Conservation (phyloP, 2,113 vertebrate species). For the Oxyruncus cristatus region DNA sequence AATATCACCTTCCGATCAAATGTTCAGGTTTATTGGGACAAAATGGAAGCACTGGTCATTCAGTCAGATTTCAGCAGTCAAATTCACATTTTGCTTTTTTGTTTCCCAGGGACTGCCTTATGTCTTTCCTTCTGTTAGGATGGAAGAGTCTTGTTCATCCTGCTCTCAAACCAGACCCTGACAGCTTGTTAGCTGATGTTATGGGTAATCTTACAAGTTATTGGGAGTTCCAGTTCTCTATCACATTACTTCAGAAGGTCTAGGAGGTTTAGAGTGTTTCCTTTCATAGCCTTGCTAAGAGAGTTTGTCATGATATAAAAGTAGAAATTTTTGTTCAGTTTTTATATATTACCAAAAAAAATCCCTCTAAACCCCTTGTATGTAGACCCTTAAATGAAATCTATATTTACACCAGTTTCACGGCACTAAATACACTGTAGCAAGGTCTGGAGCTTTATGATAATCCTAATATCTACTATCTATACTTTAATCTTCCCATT, state of each 20-base stretch:
- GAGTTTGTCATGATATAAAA: neutral
- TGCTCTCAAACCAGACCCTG: neutral
- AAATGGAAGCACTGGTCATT: neutral
- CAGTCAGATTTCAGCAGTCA: neutral
- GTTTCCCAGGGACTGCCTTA: neutral
- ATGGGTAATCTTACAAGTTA: neutral
- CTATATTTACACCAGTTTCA: neutral
- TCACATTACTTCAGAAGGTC: neutral
- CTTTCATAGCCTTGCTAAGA: neutral
- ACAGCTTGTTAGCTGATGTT: neutral
- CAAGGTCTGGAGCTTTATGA: neutral
- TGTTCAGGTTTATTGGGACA: neutral
- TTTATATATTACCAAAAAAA: neutral
- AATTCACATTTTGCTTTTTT: neutral
- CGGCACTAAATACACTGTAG: neutral
- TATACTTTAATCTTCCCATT: neutral
- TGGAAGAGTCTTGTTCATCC: neutral
- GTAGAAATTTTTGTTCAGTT: neutral
- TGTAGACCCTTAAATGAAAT: neutral
- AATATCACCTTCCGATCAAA: neutral
- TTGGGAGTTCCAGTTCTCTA: neutral
- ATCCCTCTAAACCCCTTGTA: rapidly evolving
- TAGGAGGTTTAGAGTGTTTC: neutral
- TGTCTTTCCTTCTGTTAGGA: neutral
- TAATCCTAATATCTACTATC: neutral